These are phyloP conservation scores for Creontiades dilutus DNA, from an alignment of 2,888 invertebrate species.

Conservation along the genomic window DNA sequence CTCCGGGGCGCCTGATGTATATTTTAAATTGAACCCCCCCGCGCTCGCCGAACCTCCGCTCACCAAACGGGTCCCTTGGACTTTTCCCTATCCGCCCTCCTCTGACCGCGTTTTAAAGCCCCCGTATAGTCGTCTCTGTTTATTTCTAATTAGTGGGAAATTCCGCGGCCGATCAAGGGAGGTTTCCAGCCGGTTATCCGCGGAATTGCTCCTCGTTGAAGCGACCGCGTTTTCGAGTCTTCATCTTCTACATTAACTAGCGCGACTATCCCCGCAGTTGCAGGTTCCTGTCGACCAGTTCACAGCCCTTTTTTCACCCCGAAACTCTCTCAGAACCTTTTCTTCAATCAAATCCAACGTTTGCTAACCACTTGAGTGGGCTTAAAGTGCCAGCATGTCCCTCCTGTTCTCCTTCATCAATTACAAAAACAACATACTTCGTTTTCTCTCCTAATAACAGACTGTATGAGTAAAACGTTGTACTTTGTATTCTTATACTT, in stretches of 20 bases:
- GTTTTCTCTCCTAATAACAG: too few species aligned
- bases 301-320: neutral
- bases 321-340: too few species aligned
- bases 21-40: constrained; percentile 22
- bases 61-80: neutral
- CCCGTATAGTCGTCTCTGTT: constrained; percentile 3
- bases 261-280: neutral
- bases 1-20: constrained; percentile 2
- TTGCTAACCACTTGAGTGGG: too few species aligned
- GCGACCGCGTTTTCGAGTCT: constrained; percentile 28
- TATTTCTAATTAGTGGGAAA: constrained; percentile 42
- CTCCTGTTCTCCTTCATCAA: too few species aligned
- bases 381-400: too few species aligned
- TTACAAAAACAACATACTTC: too few species aligned
- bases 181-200: neutral
- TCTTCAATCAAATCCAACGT: too few species aligned
- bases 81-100: constrained; percentile 40
- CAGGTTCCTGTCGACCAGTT: neutral
- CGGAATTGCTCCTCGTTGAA: constrained; percentile 3
- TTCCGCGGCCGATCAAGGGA: neutral
- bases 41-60: neutral
- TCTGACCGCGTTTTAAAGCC: constrained; percentile 21
- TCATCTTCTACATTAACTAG: constrained; percentile 6
- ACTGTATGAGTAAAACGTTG: too few species aligned
- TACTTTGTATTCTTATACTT: too few species aligned